These are phyloP conservation scores for Micronycteris hirsuta DNA, from an alignment of 2,113 vertebrate species.

Conservation along the genomic window DNA sequence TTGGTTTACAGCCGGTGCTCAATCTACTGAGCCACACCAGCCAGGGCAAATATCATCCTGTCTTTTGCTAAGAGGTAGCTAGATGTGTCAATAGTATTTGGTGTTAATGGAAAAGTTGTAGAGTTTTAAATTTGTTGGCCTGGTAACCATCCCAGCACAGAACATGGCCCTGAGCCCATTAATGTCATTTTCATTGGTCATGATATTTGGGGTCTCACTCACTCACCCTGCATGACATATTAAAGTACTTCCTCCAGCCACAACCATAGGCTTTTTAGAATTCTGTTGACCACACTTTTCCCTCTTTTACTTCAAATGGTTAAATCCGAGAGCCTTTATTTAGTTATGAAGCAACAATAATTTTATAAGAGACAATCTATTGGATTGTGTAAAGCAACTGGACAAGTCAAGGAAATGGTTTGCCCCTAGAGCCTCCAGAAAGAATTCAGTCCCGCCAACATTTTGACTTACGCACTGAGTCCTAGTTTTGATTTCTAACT, in stretches of 20 bases:
- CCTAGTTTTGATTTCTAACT: background rate
- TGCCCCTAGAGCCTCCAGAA: background rate
- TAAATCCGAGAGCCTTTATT: background rate
- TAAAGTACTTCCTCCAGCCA: background rate
- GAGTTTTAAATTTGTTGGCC: background rate
- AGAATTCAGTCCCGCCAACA: accelerated
- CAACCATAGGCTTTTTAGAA: background rate
- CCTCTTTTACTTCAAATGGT: background rate
- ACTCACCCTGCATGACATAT: background rate
- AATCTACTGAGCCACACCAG: no score
- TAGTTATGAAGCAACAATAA: background rate
- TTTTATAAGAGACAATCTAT: background rate
- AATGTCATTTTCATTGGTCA: background rate
- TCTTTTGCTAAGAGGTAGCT: background rate
- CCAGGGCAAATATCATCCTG: background rate
- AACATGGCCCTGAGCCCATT: background rate
- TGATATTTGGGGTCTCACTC: background rate
- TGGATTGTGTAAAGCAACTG: background rate
- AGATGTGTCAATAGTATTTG: background rate
- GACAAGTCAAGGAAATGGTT: background rate
- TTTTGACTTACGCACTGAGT: background rate
- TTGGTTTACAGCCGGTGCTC: no score
- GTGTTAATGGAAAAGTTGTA: background rate
- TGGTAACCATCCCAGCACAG: background rate
- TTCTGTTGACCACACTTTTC: background rate